Evolutionary conservation across 1,140 invertebrate species (phyloP).

Genomic region (Delia radicum): DNA sequence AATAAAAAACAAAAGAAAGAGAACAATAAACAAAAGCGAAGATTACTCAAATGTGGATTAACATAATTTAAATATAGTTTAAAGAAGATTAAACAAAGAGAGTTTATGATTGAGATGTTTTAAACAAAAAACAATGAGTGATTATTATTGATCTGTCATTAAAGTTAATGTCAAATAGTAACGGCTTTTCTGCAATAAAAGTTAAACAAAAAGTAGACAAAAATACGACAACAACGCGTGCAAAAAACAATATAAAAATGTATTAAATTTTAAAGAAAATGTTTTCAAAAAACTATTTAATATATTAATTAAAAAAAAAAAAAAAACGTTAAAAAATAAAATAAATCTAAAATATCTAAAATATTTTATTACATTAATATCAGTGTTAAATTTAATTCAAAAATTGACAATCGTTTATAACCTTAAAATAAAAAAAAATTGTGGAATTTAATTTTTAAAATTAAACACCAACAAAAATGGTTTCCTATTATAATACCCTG

Average conservation of each 20-base stretch:
- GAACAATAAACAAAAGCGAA: neutral
- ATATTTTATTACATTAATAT: neutral
- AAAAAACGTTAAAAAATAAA: too few species aligned
- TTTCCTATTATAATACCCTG: slow-evolving; percentile 52
- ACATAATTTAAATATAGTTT: neutral
- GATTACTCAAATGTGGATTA: neutral
- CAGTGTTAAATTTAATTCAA: neutral
- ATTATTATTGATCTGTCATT: neutral
- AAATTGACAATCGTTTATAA: neutral
- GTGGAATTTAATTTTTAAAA: neutral
- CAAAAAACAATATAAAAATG: neutral
- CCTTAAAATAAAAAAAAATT: slow-evolving; percentile 11
- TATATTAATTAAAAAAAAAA: slow-evolving; percentile 1
- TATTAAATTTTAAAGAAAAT: neutral
- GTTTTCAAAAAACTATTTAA: neutral
- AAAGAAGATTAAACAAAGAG: neutral
- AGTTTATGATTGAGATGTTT: neutral
- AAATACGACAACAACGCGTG: neutral
- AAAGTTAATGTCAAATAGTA: neutral
- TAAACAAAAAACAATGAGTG: neutral
- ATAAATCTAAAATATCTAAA: neutral
- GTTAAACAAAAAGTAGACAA: neutral
- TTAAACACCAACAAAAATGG: slow-evolving; percentile 39
- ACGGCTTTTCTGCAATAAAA: neutral
- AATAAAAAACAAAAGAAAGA: neutral